Evolutionary conservation across 2,888 invertebrate genomes (phyloP), one percentile per base, ranked within the genome.

Genomic region (Drosophila austrosaltans): DNA sequence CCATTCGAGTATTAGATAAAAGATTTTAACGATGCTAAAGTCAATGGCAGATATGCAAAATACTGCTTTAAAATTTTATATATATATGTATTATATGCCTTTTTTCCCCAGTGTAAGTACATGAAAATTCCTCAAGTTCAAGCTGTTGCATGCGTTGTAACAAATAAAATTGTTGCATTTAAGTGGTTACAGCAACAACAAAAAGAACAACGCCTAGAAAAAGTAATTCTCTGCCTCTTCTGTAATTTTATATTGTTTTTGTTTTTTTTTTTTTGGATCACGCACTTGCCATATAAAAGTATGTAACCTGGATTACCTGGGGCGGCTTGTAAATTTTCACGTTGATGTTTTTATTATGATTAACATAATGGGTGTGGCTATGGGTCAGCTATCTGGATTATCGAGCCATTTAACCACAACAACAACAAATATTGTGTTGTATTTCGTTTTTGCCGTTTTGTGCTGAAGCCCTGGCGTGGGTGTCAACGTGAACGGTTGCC

Each of bases 141-240:
- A 72, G 70, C 64, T 75, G 75, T 89, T 82, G 82, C 85, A 82
- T 77, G 81, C 68, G 69, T 64, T 72, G 77, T 78, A 72, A 66
- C 89, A 90, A 77, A 79, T 84, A 76, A 81, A 81, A 89, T 89
- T 89, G 90, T 89, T 89, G 87, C 81, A 77, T 77, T 87, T 89
- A 87, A 80, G 78, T 77, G 80, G 73, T 82, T 79, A 82, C 83
- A 82, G 74, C 62, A 72, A 61, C 73, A 36, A 36, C 36, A 36
- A 82, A 81, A 82, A 75, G 53, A 72, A 61, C 73, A 81, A 71
- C 67, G 78, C 67, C 86, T 87, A 84, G 78, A 63, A 63, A 28
- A 20, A 62, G 44, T 57, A 63, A 53, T 64, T 63, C 44, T 20
- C 16, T 6, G 20, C n/a, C 16, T 42, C 3, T 28, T 28, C 28